Percentiles rank a stretch among this genome's conserved stretches.
Conservation (phyloP, 2,888 invertebrate genomes). For the Lasius fuliginosus region DNA sequence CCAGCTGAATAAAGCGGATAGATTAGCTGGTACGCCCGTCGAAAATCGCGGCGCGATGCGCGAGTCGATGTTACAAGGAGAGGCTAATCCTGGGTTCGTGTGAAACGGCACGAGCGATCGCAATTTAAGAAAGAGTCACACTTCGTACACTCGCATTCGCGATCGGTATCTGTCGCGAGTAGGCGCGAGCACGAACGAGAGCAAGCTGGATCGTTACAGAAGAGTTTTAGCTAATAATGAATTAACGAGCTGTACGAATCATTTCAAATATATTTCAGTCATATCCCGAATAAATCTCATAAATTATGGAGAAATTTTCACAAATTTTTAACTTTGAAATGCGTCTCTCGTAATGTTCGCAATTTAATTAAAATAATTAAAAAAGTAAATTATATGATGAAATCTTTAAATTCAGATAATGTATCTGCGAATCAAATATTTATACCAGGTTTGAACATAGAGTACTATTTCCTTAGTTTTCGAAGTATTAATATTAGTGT, state of each 20-base stretch:
- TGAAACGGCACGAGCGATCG: constrained; percentile 61
- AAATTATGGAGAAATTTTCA: background rate
- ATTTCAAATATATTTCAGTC: background rate
- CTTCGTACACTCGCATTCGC: constrained; percentile 30
- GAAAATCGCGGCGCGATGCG: constrained; percentile 56
- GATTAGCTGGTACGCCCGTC: constrained; percentile 51
- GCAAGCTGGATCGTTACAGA: constrained; percentile 6
- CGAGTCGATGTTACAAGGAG: constrained; percentile 51
- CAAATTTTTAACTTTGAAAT: background rate
- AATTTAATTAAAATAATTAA: background rate
- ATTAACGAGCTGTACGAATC: background rate
- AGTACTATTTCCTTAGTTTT: background rate
- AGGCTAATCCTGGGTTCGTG: constrained; percentile 54
- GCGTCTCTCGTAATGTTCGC: background rate
- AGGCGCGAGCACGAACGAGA: constrained; percentile 48
- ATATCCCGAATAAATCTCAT: constrained; percentile 14
- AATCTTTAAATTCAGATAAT: background rate
- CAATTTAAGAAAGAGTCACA: constrained; percentile 57
- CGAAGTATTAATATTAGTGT: background rate
- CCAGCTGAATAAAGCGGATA: constrained; percentile 51
- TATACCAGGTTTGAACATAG: background rate
- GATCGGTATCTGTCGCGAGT: constrained; percentile 49
- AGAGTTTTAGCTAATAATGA: background rate
- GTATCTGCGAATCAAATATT: background rate
- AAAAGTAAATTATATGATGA: background rate